Evolutionary conservation across 2,888 invertebrate genomes (phyloP).

Genomic region (Shargacucullia verbasci): DNA sequence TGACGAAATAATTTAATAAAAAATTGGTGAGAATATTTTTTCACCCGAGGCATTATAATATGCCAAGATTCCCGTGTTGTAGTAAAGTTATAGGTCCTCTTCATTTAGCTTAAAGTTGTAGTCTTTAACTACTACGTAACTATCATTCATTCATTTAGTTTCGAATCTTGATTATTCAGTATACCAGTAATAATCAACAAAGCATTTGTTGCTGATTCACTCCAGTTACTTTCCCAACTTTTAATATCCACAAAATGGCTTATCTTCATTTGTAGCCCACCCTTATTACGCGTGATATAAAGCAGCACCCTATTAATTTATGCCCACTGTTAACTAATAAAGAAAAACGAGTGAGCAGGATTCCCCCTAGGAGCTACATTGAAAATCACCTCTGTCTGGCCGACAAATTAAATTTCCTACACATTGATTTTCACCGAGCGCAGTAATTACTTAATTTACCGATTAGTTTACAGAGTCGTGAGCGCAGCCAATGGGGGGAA

Average conservation of each 20-base stretch:
- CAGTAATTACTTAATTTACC: conserved; percentile 83
- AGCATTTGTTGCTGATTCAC: conserved; percentile 41
- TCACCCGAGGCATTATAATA: no score
- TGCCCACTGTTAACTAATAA: conserved; percentile 64
- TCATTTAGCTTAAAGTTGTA: no score
- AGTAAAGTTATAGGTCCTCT: no score
- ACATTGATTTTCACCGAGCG: conserved; percentile 80
- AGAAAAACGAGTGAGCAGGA: conserved; percentile 66
- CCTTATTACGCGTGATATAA: conserved; percentile 59
- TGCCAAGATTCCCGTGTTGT: no score
- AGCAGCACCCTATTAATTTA: conserved; percentile 65
- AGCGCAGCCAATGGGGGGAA: conserved; percentile 71
- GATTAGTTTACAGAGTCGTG: conserved; percentile 80
- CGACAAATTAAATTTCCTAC: conserved; percentile 81
- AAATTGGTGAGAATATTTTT: background rate
- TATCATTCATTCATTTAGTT: background rate
- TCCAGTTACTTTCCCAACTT: conserved; percentile 28
- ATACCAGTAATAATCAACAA: conserved; percentile 19
- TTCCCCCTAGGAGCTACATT: conserved; percentile 67
- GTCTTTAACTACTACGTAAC: no score
- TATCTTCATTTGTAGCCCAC: conserved; percentile 45
- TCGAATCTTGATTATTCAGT: conserved; percentile 7
- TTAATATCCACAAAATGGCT: conserved; percentile 49
- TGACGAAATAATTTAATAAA: conserved; percentile 2
- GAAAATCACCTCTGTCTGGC: conserved; percentile 72